Base-by-base conservation (phyloP, 2,888 invertebrate species). In the Patella pellucida region DNA sequence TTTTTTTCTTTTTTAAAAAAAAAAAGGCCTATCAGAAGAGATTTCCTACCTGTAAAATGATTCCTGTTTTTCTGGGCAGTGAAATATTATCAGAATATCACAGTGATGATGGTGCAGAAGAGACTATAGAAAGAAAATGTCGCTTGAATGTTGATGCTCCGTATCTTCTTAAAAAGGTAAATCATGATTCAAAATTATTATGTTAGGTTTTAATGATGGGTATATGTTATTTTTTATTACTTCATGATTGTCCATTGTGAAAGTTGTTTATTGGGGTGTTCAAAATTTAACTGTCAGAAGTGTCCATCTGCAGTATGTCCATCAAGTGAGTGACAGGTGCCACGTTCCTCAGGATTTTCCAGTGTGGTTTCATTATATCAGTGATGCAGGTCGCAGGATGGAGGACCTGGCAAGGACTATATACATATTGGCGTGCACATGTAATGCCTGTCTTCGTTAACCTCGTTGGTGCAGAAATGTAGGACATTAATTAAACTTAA, bases 11-110 rank as follows among this genome's bases (percentile, higher is more conserved):
- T 73, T 85, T 89, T 0, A 92, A n/a, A n/a, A n/a, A n/a, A n/a
- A n/a, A n/a, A n/a, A n/a, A 97, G 97, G 97, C 98, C 7, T 98
- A 98, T 91, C 96, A 97, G 92, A 94, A 95, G 87, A 94, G 98
- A 83, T 98, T 98, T 91, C 98, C 98, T 27, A 95, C 94, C 76
- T 97, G 97, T 90, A 95, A 96, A 50, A 96, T 97, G 93, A 97
- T 98, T 90, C 98, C 98, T 52, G 96, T 98, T 79, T 97, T 98
- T 87, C 92, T 97, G 62, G 96, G 96, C 72, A 96, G 97, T 90
- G 94, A 95, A 84, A 94, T 96, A 80, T 93, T 94, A 5, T 93
- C 94, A 71, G 97, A 98, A 88, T 94, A 93, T 88, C 94, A 94
- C 88, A 93, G 94, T 77, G 93, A 94, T 68, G 96, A 96, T 90